Base-by-base conservation (phyloP, 1,140 invertebrate genomes). In the Cheumatopsyche charites region DNA sequence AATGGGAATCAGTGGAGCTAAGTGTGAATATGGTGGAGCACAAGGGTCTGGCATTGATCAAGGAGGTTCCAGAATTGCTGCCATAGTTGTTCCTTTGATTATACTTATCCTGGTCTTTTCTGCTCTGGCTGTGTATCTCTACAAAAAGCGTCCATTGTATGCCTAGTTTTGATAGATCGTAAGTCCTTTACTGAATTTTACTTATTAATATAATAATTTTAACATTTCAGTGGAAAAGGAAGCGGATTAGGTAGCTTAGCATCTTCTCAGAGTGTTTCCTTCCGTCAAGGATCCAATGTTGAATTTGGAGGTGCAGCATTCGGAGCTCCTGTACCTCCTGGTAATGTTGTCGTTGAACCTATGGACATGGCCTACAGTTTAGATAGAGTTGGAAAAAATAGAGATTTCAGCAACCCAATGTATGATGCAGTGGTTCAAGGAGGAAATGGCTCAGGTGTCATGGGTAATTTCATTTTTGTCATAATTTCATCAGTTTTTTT, bases 371-470 rank as follows among this genome's bases (percentile, higher is more conserved):
- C 92, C 45, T 94, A 93, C 80, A 90, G 88, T 76, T 82, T 94
- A 62, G 87, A 88, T 49, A 90, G 92, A 58, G 86, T 91, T 29
- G 84, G 83, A 71, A 94, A 94, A 80, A 91, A 90, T 62, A 87
- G 94, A 63, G 95, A 98, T 82, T 97, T 98, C 83, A 92, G 91
- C 78, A 98, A 97, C 85, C 96, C 96, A 9, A 96, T 98, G 94
- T 98, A 97, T 80, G 95, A 98, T 78, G 94, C 88, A 0, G 89
- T 93, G 9, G 79, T 82, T 12, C 75, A 80, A 17, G 79, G 79
- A 15, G 77, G 76, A 9, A 78, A 79, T 43, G 75, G 75, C 11
- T 75, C 75, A 6, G 75, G 75, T 9, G 73, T 76, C 12, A 77
- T 77, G 73, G 75, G 76, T 77, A 67, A 73, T 61, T 42, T 17